Conservation (phyloP, 2,888 invertebrate genomes). For the Agriopis aurantiaria region DNA sequence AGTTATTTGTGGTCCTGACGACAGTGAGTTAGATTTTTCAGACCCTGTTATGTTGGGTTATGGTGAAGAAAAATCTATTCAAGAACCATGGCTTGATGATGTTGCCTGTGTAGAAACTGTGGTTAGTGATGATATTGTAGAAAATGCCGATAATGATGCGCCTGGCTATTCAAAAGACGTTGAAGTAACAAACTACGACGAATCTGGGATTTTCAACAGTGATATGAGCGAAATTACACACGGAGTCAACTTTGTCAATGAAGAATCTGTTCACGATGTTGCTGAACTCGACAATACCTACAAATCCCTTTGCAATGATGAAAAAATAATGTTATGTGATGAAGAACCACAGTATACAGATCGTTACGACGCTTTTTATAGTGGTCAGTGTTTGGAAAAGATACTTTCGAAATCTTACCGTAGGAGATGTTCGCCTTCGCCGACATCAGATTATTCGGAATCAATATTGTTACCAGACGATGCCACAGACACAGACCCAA, state of each 20-base stretch:
- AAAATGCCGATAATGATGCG: constrained; percentile 68
- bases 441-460: constrained; percentile 45
- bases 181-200: constrained; percentile 49
- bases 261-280: constrained; percentile 66
- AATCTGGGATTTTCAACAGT: constrained; percentile 48
- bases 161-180: constrained; percentile 61
- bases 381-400: constrained; percentile 61
- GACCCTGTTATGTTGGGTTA: constrained; percentile 53
- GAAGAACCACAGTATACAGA: constrained; percentile 38
- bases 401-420: constrained; percentile 61
- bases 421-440: constrained; percentile 44
- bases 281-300: constrained; percentile 71
- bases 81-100: constrained; percentile 78
- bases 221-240: constrained; percentile 61
- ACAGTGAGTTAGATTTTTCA: constrained; percentile 51
- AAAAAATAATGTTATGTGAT: constrained; percentile 58
- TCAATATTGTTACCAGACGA: constrained; percentile 43
- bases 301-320: constrained; percentile 74
- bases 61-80: constrained; percentile 58
- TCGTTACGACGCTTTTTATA: constrained; percentile 52
- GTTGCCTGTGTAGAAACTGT: constrained; percentile 81
- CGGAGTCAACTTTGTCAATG: constrained; percentile 68
- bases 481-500: constrained; percentile 30
- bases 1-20: constrained; percentile 24
- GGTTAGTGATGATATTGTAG: constrained; percentile 75